phyloP scores from a whole-genome alignment of 2,888 invertebrate genomes.

The Coelinius sp. region DNA sequence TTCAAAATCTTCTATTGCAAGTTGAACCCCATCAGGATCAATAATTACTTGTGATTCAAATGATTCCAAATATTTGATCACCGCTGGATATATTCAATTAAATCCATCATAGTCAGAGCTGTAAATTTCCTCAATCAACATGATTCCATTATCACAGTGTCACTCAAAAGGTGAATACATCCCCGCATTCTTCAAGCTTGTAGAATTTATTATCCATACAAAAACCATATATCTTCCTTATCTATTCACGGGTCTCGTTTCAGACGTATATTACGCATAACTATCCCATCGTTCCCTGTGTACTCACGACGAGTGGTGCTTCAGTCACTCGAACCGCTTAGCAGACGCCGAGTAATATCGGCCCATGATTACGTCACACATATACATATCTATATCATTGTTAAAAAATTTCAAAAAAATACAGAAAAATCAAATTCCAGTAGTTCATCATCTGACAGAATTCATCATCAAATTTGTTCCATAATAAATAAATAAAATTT shows the following conservation, averaged over 20 bases:
- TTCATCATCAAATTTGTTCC: too few species aligned
- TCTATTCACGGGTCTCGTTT: constrained; percentile 10
- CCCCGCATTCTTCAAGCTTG: not conserved
- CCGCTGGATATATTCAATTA: too few species aligned
- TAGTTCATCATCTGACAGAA: not conserved
- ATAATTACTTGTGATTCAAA: too few species aligned
- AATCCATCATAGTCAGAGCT: too few species aligned
- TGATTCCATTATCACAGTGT: too few species aligned
- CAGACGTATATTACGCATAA: constrained; percentile 20
- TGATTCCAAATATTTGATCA: too few species aligned
- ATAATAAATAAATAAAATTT: too few species aligned
- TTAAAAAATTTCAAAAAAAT: not conserved
- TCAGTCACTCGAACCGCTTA: constrained; percentile 31
- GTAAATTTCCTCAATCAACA: too few species aligned
- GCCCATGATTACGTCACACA: constrained; percentile 26
- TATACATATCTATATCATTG: not conserved
- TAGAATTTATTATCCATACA: not conserved
- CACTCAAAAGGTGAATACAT: too few species aligned
- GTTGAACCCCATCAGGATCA: too few species aligned
- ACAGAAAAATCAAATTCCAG: not conserved
- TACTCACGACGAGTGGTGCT: constrained; percentile 23
- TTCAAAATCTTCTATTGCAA: too few species aligned
- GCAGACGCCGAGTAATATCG: constrained; percentile 24
- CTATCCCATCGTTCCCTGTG: not conserved
- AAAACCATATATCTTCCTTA: constrained; percentile 4